Conservation (phyloP, 2,113 vertebrate genomes). For the Nansenia antarctica region DNA sequence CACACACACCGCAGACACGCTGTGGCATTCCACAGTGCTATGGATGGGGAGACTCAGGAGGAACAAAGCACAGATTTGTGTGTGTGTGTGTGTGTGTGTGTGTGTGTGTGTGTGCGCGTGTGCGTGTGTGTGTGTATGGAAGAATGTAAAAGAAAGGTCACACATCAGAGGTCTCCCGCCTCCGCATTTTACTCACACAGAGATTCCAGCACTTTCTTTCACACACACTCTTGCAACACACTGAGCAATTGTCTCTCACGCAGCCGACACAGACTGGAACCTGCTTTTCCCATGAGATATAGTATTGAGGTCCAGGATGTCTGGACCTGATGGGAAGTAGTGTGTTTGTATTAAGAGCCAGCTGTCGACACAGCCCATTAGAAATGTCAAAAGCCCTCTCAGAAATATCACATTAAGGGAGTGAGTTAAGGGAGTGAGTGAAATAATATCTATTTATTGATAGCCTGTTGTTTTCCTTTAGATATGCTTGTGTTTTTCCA, state of each 20-base stretch:
- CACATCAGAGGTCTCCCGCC: background rate
- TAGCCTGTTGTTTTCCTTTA: background rate
- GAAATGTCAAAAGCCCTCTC: conserved; percentile 31
- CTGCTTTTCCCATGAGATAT: background rate
- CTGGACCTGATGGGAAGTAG: background rate
- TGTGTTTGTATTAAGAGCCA: conserved; percentile 1
- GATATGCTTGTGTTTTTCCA: conserved; percentile 1
- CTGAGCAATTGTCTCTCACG: conserved; percentile 26
- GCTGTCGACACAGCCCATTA: conserved; percentile 29
- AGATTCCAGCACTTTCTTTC: conserved; percentile 11
- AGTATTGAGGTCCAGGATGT: background rate
- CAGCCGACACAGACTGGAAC: background rate
- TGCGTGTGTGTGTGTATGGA: background rate
- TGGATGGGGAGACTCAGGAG: conserved; percentile 40
- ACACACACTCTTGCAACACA: background rate
- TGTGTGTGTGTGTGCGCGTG: background rate
- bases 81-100: background rate
- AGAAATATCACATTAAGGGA: conserved; percentile 15
- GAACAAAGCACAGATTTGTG: conserved; percentile 34
- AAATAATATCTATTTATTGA: too few relatives aligned
- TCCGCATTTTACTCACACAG: background rate
- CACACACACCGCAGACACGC: conserved; percentile 31
- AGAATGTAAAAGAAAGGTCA: background rate
- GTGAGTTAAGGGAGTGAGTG: background rate
- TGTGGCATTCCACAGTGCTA: conserved; percentile 37